Evolutionary conservation across 1,140 invertebrate species (phyloP).

Genomic region (Brachionus sp.): DNA sequence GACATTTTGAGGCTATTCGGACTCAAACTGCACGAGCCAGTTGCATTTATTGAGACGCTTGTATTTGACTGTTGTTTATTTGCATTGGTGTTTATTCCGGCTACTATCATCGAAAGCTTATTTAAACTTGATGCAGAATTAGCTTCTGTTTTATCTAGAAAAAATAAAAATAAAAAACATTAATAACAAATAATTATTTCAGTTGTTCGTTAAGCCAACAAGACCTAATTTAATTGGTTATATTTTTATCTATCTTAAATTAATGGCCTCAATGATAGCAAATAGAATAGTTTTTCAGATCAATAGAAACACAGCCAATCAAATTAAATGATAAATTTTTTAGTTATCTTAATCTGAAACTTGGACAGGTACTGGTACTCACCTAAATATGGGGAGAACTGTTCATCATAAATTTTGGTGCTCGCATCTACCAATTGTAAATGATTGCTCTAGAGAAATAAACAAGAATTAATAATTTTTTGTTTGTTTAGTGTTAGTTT

Average conservation of each 20-base stretch:
- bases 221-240: neutral
- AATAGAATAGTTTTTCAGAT: neutral
- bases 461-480: neutral
- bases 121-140: constrained; percentile 37
- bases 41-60: neutral
- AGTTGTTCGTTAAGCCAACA: neutral
- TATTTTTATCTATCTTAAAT: neutral
- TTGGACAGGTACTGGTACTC: neutral
- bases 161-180: neutral
- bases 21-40: neutral
- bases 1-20: constrained; percentile 22
- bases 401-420: constrained; percentile 21
- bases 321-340: neutral
- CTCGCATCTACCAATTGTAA: neutral
- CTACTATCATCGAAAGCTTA: constrained; percentile 27
- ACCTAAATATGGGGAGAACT: constrained; percentile 25
- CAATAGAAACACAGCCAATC: neutral
- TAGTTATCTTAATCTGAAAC: neutral
- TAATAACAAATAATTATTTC: neutral
- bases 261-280: neutral
- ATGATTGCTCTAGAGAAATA: constrained; percentile 37
- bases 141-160: constrained; percentile 9
- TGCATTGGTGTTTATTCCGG: constrained; percentile 29
- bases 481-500: neutral
- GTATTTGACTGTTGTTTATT: constrained; percentile 17